A percentile compares a stretch with the other conserved stretches of the same genome.
Evolutionary conservation across 2,888 invertebrate species (phyloP).

Genomic region (Craniophora ligustri): DNA sequence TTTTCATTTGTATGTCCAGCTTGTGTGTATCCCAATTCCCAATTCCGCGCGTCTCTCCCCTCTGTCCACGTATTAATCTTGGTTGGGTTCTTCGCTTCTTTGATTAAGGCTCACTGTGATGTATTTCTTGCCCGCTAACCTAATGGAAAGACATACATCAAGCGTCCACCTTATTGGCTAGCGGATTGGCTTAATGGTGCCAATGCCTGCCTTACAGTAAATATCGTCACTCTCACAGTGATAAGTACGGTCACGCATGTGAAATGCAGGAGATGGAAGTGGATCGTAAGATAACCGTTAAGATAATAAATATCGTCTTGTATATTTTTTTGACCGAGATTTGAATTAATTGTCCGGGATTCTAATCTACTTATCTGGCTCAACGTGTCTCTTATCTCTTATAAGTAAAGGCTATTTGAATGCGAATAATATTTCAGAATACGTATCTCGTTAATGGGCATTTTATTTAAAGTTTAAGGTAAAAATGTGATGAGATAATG

Average conservation of each 20-base stretch:
- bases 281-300: slow-evolving; percentile 42
- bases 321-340: slow-evolving; percentile 39
- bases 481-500: slow-evolving; percentile 31
- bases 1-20: slow-evolving; percentile 67
- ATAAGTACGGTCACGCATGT: slow-evolving; percentile 48
- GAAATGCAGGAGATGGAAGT: slow-evolving; percentile 31
- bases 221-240: slow-evolving; percentile 70
- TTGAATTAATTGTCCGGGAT: slow-evolving; percentile 45
- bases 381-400: slow-evolving; percentile 63
- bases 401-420: slow-evolving; percentile 68
- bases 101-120: slow-evolving; percentile 85
- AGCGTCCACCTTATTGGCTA: slow-evolving; percentile 86
- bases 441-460: slow-evolving; percentile 57
- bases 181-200: slow-evolving; percentile 82
- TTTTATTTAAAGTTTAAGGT: slow-evolving; percentile 54
- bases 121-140: slow-evolving; percentile 85
- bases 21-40: slow-evolving; percentile 65
- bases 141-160: slow-evolving; percentile 88
- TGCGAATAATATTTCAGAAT: slow-evolving; percentile 68
- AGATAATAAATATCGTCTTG: slow-evolving; percentile 36
- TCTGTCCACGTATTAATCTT: slow-evolving; percentile 84
- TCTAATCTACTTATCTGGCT: slow-evolving; percentile 59
- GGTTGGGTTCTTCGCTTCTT: slow-evolving; percentile 80
- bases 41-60: slow-evolving; percentile 70
- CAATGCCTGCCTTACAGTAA: slow-evolving; percentile 72